Evolutionary conservation across 2,113 vertebrate genomes (phyloP).

Genomic region (Crotalus tigris): DNA sequence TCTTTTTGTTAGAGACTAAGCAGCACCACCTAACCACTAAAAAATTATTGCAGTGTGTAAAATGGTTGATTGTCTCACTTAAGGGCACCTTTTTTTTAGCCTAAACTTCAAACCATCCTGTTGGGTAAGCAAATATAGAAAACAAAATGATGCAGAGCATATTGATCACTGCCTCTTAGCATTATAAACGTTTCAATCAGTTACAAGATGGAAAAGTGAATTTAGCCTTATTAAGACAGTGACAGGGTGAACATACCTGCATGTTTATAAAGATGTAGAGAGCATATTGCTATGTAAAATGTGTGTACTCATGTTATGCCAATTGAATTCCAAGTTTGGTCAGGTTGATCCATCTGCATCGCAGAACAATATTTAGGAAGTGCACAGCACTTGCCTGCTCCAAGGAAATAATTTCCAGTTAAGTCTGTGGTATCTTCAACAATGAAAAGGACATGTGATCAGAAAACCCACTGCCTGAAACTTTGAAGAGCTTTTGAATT

Average conservation of each 20-base stretch:
- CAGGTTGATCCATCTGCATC: neutral
- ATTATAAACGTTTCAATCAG: conserved; percentile 28
- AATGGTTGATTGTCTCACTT: conserved; percentile 37
- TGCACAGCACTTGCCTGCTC: neutral
- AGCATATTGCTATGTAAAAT: neutral
- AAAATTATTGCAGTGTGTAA: conserved; percentile 35
- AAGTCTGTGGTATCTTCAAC: neutral
- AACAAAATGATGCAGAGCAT: conserved; percentile 31
- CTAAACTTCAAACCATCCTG: conserved; percentile 38
- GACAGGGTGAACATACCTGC: neutral
- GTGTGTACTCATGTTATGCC: neutral
- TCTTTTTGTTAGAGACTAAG: conserved; percentile 11
- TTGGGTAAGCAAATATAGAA: conserved; percentile 21
- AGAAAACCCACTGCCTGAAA: neutral
- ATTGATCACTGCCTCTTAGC: conserved; percentile 12
- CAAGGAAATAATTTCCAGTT: neutral
- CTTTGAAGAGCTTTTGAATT: neutral
- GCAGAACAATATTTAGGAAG: neutral
- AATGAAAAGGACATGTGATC: neutral
- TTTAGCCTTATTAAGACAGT: conserved; percentile 21
- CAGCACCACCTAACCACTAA: conserved; percentile 8
- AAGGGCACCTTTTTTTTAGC: conserved; percentile 11
- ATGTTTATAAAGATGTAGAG: neutral
- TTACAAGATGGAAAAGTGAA: conserved; percentile 7
- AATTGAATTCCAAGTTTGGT: neutral